Evolutionary conservation across 2,888 invertebrate genomes (phyloP).

Genomic region (Drosophila mayaguana): DNA sequence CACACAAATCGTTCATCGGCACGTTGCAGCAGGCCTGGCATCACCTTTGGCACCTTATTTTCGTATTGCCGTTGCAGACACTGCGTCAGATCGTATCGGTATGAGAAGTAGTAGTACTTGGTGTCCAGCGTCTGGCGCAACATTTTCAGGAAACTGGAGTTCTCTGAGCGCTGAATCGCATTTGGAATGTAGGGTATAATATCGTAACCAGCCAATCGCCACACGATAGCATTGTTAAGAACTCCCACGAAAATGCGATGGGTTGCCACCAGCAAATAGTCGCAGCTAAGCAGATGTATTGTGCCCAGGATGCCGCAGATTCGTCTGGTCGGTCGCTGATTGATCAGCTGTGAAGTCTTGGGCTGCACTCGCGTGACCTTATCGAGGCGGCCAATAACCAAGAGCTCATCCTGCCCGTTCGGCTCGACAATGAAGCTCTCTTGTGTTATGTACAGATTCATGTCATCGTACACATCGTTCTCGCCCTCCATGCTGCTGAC

Average conservation of each 20-base stretch:
- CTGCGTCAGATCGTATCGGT: conserved; percentile 96
- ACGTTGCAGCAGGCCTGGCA: conserved; percentile 91
- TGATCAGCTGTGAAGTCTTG: conserved; percentile 88
- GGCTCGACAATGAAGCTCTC: conserved; percentile 96
- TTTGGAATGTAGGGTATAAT: conserved; percentile 92
- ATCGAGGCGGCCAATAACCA: conserved; percentile 93
- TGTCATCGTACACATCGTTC: conserved; percentile 88
- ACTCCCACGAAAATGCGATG: conserved; percentile 92
- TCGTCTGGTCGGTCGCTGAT: conserved; percentile 87
- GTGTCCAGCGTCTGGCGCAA: conserved; percentile 92
- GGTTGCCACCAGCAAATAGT: conserved; percentile 95
- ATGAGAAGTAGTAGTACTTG: conserved; percentile 96
- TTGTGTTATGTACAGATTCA: conserved; percentile 93
- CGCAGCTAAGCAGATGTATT: conserved; percentile 93
- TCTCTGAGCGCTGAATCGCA: conserved; percentile 93
- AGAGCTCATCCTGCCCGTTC: conserved; percentile 89
- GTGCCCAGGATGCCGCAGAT: conserved; percentile 96
- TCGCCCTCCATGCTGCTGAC: conserved; percentile 52
- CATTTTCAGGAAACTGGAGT: conserved; percentile 94
- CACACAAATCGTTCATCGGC: conserved; percentile 96
- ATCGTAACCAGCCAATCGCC: conserved; percentile 91
- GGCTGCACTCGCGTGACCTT: conserved; percentile 89
- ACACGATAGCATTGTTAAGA: conserved; percentile 92
- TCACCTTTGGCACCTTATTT: conserved; percentile 87
- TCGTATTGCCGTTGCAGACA: conserved; percentile 93